These are phyloP conservation scores for Anthopleura xanthogrammica DNA, from an alignment of 92 coral and sea anemone species.

Conservation along the genomic window DNA sequence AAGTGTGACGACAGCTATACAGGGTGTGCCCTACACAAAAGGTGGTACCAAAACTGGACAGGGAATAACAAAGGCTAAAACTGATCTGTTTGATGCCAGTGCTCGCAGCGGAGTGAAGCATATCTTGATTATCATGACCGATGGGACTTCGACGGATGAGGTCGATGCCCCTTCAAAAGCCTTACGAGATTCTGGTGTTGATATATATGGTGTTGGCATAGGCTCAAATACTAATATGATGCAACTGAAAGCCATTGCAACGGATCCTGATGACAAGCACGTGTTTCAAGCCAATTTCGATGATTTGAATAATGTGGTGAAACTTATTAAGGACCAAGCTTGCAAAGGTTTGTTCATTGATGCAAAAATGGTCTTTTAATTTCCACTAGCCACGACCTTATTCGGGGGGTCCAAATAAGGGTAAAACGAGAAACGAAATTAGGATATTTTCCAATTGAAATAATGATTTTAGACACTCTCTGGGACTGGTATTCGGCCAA, in stretches of 20 bases:
- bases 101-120: conserved; percentile 43
- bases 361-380: too few relatives aligned
- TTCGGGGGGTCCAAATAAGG: too few relatives aligned
- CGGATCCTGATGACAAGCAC: conserved; percentile 64
- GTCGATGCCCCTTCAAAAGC: conserved; percentile 44
- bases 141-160: conserved; percentile 45
- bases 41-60: conserved; percentile 48
- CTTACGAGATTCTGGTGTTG: conserved; percentile 62
- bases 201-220: conserved; percentile 52
- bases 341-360: conserved; percentile 36
- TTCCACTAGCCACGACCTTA: too few relatives aligned
- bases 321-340: conserved; percentile 41
- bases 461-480: too few relatives aligned
- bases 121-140: conserved; percentile 57
- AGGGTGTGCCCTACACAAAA: conserved; percentile 33
- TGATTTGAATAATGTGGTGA: conserved; percentile 29
- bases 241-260: conserved; percentile 59
- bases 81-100: conserved; percentile 31
- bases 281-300: conserved; percentile 64
- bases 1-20: conserved; percentile 35
- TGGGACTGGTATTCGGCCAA: too few relatives aligned
- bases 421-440: too few relatives aligned
- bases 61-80: conserved; percentile 32
- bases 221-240: conserved; percentile 35
- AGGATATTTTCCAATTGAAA: too few relatives aligned